Percentiles rank a stretch among this genome's conserved stretches.
phyloP scores from a whole-genome alignment of 2,113 vertebrate species.

The Sisor rabdophorus region DNA sequence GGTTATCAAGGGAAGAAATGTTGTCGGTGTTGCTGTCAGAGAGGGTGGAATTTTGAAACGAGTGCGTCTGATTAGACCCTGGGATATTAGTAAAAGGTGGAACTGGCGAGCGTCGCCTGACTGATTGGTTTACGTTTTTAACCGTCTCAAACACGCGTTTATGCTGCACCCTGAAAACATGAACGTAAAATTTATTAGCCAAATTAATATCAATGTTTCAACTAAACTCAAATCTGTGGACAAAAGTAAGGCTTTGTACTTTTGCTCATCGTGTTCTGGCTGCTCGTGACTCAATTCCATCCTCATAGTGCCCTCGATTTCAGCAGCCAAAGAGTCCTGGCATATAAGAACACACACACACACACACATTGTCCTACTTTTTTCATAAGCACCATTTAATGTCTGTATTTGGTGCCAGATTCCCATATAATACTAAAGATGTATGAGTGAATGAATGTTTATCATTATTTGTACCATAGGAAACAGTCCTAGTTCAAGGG shows the following conservation, averaged over 20 bases:
- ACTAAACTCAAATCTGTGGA: neutral
- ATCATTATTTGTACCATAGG: conserved; percentile 78
- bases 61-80: conserved; percentile 90
- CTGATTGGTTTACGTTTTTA: conserved; percentile 87
- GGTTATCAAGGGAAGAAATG: conserved; percentile 80
- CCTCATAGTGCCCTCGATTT: conserved; percentile 97
- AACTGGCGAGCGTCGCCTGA: conserved; percentile 82
- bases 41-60: conserved; percentile 79
- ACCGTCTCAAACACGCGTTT: conserved; percentile 92
- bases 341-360: conserved; percentile 42
- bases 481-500: conserved; percentile 84
- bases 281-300: conserved; percentile 90
- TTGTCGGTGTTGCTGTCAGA: conserved; percentile 73
- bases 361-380: neutral
- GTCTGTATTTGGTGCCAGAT: neutral
- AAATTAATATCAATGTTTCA: too few relatives aligned
- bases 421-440: neutral
- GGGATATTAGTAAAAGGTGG: conserved; percentile 90
- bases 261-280: conserved; percentile 78
- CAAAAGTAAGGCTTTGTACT: conserved; percentile 52
- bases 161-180: conserved; percentile 73
- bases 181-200: neutral
- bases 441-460: neutral
- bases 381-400: neutral
- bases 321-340: conserved; percentile 94